These are phyloP conservation scores for Artemia sinica DNA, from an alignment of 2,888 invertebrate species.

Conservation along the genomic window DNA sequence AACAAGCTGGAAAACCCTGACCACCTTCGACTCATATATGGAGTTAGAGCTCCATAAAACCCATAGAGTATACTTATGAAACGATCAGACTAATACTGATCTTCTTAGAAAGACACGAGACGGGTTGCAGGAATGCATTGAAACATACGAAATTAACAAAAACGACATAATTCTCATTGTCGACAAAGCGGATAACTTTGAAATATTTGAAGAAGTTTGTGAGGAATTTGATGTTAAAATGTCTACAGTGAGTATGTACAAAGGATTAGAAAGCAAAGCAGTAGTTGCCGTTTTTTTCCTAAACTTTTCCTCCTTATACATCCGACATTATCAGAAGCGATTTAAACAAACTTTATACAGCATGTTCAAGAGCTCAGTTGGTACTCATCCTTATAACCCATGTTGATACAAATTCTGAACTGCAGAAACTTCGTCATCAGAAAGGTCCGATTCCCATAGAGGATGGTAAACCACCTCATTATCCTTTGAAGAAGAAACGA, in stretches of 20 bases:
- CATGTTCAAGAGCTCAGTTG: too few relatives aligned
- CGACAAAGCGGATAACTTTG: neutral
- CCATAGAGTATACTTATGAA: too few relatives aligned
- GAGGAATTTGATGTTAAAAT: neutral
- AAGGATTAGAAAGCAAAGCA: neutral
- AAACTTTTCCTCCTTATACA: neutral
- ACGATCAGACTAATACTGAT: neutral
- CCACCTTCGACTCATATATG: neutral
- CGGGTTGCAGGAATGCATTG: neutral
- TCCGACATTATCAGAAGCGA: too few relatives aligned
- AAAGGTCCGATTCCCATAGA: too few relatives aligned
- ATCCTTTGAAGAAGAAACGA: too few relatives aligned
- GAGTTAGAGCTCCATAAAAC: neutral
- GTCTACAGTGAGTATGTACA: neutral
- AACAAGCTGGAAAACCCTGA: neutral
- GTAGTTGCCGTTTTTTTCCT: conserved; percentile 4
- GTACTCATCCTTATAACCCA: too few relatives aligned
- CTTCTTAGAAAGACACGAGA: neutral
- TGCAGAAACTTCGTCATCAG: too few relatives aligned
- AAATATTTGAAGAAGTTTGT: neutral
- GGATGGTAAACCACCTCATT: too few relatives aligned
- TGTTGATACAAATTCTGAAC: too few relatives aligned
- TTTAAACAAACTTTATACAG: too few relatives aligned
- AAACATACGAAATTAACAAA: neutral
- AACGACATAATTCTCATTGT: neutral